These are phyloP conservation scores for Serrognathus titanus DNA, from an alignment of 2,888 invertebrate species.

Conservation along the genomic window DNA sequence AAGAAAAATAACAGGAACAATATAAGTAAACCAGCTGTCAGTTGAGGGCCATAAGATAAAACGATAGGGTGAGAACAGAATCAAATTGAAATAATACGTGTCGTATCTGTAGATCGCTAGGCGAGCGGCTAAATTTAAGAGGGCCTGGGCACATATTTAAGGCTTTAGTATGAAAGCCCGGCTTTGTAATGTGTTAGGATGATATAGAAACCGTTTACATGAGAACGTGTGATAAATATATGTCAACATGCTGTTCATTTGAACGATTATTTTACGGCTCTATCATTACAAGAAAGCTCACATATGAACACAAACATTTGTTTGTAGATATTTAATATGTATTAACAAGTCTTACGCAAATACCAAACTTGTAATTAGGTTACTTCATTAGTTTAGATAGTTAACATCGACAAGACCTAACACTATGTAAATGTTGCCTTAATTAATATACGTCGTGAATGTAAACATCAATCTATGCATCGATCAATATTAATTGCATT, in stretches of 20 bases:
- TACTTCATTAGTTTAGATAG: not conserved
- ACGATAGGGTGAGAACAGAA: slow-evolving; percentile 23
- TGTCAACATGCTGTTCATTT: slow-evolving; percentile 29
- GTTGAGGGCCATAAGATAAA: slow-evolving; percentile 16
- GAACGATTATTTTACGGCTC: slow-evolving; percentile 10
- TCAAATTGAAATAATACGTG: slow-evolving; percentile 28
- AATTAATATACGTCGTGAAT: too few relatives aligned
- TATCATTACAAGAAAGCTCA: slow-evolving; percentile 3
- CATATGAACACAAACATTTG: not conserved
- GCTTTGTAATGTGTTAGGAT: slow-evolving; percentile 26
- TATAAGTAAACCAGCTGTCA: slow-evolving; percentile 2
- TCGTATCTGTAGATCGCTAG: slow-evolving; percentile 27
- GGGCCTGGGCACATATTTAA: slow-evolving; percentile 28
- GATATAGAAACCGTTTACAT: slow-evolving; percentile 24
- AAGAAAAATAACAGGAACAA: not conserved
- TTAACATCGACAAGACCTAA: too few relatives aligned
- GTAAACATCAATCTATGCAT: too few relatives aligned
- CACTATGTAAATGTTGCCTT: too few relatives aligned
- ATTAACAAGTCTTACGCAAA: not conserved
- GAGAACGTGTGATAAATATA: slow-evolving; percentile 27
- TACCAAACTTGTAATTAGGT: not conserved
- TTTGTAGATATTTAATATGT: not conserved
- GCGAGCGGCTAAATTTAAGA: slow-evolving; percentile 28
- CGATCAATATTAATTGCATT: too few relatives aligned
- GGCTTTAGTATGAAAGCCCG: slow-evolving; percentile 25